These are phyloP conservation scores for Pentalonia nigronervosa DNA, from an alignment of 1,140 invertebrate species.

Conservation along the genomic window DNA sequence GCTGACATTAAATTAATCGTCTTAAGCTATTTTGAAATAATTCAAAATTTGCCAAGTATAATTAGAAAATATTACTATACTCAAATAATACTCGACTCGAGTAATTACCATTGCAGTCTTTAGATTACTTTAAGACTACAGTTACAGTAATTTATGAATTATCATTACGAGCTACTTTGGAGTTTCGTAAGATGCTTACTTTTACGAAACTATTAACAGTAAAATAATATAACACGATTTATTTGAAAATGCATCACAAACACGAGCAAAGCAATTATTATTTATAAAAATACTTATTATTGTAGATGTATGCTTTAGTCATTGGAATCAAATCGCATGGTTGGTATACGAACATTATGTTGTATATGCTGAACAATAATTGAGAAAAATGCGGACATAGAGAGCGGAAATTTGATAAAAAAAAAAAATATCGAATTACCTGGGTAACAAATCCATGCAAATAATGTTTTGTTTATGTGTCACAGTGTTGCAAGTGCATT, in stretches of 20 bases:
- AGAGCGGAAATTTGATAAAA: background rate
- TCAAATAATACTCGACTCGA: constrained; percentile 8
- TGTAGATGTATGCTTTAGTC: background rate
- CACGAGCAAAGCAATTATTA: background rate
- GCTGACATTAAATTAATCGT: background rate
- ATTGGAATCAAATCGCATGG: background rate
- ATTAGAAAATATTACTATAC: background rate
- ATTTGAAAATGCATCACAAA: background rate
- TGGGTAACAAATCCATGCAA: background rate
- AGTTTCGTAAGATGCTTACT: background rate
- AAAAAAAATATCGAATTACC: background rate
- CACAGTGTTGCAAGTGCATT: background rate
- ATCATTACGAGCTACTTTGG: background rate
- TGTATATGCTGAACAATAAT: background rate
- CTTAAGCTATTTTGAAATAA: background rate
- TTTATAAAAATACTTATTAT: background rate
- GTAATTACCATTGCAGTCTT: constrained; percentile 14
- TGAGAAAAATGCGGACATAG: background rate
- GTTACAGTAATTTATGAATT: constrained; percentile 3
- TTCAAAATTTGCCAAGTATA: background rate
- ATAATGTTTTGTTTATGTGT: background rate
- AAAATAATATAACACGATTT: background rate
- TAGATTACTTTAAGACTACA: background rate
- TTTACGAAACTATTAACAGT: background rate
- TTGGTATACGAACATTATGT: background rate